Evolutionary conservation across 2,113 vertebrate species (phyloP).

Genomic region (Sterna hirundo): DNA sequence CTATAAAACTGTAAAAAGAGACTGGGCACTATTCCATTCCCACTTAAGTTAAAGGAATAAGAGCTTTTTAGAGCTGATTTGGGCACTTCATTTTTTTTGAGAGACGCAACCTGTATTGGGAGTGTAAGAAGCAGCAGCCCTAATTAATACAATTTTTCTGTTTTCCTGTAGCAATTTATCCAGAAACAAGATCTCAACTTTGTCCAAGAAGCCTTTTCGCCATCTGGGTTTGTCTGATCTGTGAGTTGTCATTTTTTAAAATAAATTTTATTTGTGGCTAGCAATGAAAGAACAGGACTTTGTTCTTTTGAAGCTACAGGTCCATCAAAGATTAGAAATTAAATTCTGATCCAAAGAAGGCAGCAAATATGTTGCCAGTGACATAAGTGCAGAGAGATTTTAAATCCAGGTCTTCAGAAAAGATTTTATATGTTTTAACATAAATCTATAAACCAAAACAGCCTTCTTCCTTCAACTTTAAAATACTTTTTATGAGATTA

Average conservation of each 20-base stretch:
- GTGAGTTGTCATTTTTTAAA: constrained; percentile 77
- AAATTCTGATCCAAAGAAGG: neutral
- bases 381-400: neutral
- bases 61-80: neutral
- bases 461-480: neutral
- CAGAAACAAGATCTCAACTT: constrained; percentile 87
- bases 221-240: constrained; percentile 87
- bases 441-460: neutral
- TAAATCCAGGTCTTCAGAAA: neutral
- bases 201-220: constrained; percentile 87
- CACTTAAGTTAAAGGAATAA: neutral
- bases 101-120: neutral
- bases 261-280: neutral
- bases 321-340: neutral
- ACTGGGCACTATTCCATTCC: neutral
- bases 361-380: neutral
- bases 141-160: constrained; percentile 10
- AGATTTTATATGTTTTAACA: neutral
- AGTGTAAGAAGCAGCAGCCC: neutral
- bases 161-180: constrained; percentile 86
- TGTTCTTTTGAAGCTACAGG: neutral
- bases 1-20: neutral
- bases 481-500: neutral
- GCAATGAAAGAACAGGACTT: neutral
- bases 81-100: neutral